Evolutionary conservation across 1,140 invertebrate species (phyloP).

Genomic region (Drosophila kanapiae): DNA sequence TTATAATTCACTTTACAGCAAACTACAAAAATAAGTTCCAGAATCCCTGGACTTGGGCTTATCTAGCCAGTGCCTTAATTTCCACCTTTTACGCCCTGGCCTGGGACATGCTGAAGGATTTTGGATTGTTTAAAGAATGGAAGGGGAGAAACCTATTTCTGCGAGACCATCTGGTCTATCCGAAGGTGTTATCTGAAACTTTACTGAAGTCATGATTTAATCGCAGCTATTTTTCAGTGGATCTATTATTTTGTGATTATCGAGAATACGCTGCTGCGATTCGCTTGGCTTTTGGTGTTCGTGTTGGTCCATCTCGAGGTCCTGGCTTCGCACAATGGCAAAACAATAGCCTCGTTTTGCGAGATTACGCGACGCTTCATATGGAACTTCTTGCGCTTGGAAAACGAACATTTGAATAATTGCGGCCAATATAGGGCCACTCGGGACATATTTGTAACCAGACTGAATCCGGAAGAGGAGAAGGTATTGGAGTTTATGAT

Average conservation of each 20-base stretch:
- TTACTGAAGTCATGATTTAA: not conserved
- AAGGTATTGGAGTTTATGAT: slow-evolving; percentile 29
- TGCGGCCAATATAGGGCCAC: slow-evolving; percentile 63
- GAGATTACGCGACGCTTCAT: slow-evolving; percentile 64
- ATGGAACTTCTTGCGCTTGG: slow-evolving; percentile 72
- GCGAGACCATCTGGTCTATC: slow-evolving; percentile 91
- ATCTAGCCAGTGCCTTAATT: slow-evolving; percentile 88
- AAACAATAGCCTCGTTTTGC: slow-evolving; percentile 26
- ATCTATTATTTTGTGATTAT: slow-evolving; percentile 99
- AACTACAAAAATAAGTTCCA: slow-evolving; percentile 87
- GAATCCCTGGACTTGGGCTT: slow-evolving; percentile 92
- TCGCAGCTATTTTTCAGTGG: slow-evolving; percentile 77
- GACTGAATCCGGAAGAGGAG: slow-evolving; percentile 27
- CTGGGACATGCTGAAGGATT: slow-evolving; percentile 99
- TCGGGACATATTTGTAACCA: slow-evolving; percentile 50
- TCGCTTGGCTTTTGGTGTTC: slow-evolving; percentile 95
- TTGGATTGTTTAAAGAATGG: slow-evolving; percentile 95
- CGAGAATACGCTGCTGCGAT: slow-evolving; percentile 96
- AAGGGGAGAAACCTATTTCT: slow-evolving; percentile 92
- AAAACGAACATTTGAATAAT: slow-evolving; percentile 70
- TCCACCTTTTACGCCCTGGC: slow-evolving; percentile 92
- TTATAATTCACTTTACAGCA: slow-evolving; percentile 78
- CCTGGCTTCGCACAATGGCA: slow-evolving; percentile 29
- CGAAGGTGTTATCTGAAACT: slow-evolving; percentile 61
- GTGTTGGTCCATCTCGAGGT: slow-evolving; percentile 89